Conservation (phyloP, 1,140 invertebrate species). For the Pseudomyrmex pallidus region DNA sequence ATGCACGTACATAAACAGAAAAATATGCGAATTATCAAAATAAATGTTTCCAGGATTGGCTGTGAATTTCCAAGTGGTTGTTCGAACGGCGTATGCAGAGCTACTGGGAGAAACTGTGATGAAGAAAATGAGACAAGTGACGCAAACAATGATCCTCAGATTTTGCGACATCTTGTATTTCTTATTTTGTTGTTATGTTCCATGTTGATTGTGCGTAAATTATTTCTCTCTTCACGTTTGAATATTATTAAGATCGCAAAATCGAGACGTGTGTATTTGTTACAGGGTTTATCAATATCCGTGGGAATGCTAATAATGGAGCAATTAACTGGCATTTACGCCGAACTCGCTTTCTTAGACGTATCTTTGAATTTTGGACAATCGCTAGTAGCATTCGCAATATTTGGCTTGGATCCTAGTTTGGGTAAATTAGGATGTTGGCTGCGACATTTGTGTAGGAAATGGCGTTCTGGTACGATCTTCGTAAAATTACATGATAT, state of each 20-base stretch:
- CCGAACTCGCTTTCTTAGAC: constrained; percentile 96
- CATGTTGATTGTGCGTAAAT: constrained; percentile 93
- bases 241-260: background rate
- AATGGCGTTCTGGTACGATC: constrained; percentile 74
- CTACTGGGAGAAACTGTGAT: constrained; percentile 74
- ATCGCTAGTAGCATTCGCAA: constrained; percentile 92
- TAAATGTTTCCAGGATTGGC: constrained; percentile 61
- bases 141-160: constrained; percentile 88
- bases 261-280: constrained; percentile 58
- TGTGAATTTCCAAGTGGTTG: constrained; percentile 79
- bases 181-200: constrained; percentile 92
- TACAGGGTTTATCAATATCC: constrained; percentile 93
- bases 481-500: constrained; percentile 1
- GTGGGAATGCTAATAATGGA: constrained; percentile 95
- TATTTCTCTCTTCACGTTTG: constrained; percentile 24
- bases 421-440: constrained; percentile 80
- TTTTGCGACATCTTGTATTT: constrained; percentile 93
- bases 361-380: constrained; percentile 95
- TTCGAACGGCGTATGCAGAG: constrained; percentile 68
- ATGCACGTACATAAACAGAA: background rate
- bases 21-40: background rate
- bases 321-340: constrained; percentile 94
- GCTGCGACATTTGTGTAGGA: constrained; percentile 75
- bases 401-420: constrained; percentile 93
- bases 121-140: constrained; percentile 66